A percentile compares a stretch with the other conserved stretches of the same genome.
phyloP scores from a whole-genome alignment of 2,113 vertebrate genomes.

The Neotoma lepida region DNA sequence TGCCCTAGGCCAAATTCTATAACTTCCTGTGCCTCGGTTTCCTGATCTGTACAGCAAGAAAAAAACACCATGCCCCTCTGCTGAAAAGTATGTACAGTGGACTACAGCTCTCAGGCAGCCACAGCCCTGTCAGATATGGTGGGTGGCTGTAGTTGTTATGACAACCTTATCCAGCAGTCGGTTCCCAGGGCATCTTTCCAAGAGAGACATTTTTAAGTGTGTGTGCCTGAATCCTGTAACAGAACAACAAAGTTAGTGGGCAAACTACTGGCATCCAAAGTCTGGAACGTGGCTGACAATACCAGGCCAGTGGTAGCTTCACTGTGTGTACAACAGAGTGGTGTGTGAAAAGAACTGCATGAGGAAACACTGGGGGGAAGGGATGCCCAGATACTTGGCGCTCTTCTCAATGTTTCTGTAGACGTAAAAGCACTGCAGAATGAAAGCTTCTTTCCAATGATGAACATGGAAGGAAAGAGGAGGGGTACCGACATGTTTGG shows the following conservation, averaged over 20 bases:
- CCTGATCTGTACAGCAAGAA: neutral
- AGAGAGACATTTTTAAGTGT: neutral
- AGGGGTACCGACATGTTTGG: no score
- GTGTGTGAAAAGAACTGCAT: fast-evolving
- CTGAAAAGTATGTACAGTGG: neutral
- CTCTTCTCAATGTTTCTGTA: neutral
- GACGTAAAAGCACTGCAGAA: neutral
- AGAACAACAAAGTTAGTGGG: neutral
- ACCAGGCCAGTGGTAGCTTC: neutral
- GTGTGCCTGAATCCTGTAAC: neutral
- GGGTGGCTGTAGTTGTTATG: fast-evolving
- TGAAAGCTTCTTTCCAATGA: neutral
- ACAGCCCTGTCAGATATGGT: neutral
- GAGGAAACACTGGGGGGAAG: fast-evolving
- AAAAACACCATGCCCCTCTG: fast-evolving
- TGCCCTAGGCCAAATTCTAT: neutral
- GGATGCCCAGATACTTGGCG: neutral
- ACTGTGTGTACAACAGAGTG: fast-evolving
- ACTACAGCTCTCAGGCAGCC: fast-evolving
- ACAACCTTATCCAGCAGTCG: neutral
- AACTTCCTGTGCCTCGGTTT: neutral
- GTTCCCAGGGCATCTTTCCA: neutral
- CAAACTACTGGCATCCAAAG: neutral
- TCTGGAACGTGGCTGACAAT: neutral
- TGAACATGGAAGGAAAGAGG: no score